Evolutionary conservation across 2,888 invertebrate genomes (phyloP), one percentile per base, ranked within the genome.

Genomic region (Lochmaea crataegi): DNA sequence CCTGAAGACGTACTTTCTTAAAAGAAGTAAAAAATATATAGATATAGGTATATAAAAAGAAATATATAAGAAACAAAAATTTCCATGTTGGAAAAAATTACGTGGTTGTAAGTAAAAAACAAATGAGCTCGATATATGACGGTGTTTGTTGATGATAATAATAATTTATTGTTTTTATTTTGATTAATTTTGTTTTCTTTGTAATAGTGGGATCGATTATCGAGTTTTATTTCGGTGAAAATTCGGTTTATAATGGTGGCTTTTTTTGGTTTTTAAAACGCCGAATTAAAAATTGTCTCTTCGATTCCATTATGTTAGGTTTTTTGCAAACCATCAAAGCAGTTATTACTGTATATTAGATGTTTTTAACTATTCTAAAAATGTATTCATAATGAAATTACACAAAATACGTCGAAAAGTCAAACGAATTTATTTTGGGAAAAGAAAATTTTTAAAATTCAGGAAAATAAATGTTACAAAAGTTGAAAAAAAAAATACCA

Each of bases 111-210:
- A 81, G 79, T 79, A 65, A 70, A 64, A 78, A 78, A 79, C 51
- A 80, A 78, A 81, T 80, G 82, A 85, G 83, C 83, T 84, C 84
- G 83, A 85, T 74, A 53, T 53, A 80, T 86, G 86, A 86, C 86
- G 85, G 86, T 85, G 84, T 85, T 86, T 86, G 86, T 86, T 86
- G 85, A 86, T 85, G 82, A 83, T 85, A 82, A 83, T 85, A 83
- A 83, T 85, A 82, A 83, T 84, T 83, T 81, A 80, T 83, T 82
- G 76, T 82, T 77, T 76, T 79, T 77, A 70, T 73, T 70, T 75
- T 76, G 65, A 78, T 82, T 77, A 71, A 73, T 81, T 79, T 75
- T 4, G n/a, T 10, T 53, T 53, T 53, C 16, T 78, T 78, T 78
- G 77, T 78, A 77, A 75, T 83, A 82, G 80, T 78, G 78, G 65